These are phyloP conservation scores for Hanleya hanleyi DNA, from an alignment of 2,888 invertebrate genomes.

Conservation along the genomic window DNA sequence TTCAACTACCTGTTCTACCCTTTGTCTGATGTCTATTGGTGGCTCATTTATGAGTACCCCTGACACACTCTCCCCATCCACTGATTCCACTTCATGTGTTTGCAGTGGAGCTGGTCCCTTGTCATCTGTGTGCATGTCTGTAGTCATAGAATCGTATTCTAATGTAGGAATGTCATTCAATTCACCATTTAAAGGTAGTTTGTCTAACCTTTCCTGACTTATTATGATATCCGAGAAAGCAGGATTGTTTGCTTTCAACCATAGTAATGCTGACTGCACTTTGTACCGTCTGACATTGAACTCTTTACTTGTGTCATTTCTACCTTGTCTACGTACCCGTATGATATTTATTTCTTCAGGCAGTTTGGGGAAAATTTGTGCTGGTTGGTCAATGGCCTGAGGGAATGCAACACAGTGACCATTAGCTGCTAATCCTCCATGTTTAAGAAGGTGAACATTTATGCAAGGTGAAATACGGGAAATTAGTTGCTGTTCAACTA, in stretches of 20 bases:
- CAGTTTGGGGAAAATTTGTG: slow-evolving; percentile 13
- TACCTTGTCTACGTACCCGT: slow-evolving; percentile 16
- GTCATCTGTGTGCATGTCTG: neutral
- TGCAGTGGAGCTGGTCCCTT: slow-evolving; percentile 19
- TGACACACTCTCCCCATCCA: neutral
- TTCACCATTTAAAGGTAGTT: slow-evolving; percentile 22
- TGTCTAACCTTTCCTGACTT: slow-evolving; percentile 16
- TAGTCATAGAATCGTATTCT: slow-evolving; percentile 5
- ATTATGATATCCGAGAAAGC: slow-evolving; percentile 23
- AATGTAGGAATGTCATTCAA: slow-evolving; percentile 6
- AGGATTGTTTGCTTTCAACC: slow-evolving; percentile 30
- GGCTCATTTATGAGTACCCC: slow-evolving; percentile 13
- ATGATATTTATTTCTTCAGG: slow-evolving; percentile 25
- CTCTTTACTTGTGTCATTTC: slow-evolving; percentile 29
- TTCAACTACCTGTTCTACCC: slow-evolving; percentile 13
- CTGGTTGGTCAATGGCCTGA: slow-evolving; percentile 12
- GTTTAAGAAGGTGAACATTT: slow-evolving; percentile 23
- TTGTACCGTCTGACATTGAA: slow-evolving; percentile 23
- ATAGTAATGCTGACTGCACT: slow-evolving; percentile 21
- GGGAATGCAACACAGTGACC: slow-evolving; percentile 27
- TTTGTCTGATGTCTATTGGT: neutral
- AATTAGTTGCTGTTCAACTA: slow-evolving; percentile 23
- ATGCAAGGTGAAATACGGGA: slow-evolving; percentile 16
- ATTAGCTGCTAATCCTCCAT: slow-evolving; percentile 20
- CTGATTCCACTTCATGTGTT: neutral